A percentile compares a stretch with the other conserved stretches of the same genome.
Conservation (phyloP, 2,797 vertebrate species). For the Spheniscus humboldti region DNA sequence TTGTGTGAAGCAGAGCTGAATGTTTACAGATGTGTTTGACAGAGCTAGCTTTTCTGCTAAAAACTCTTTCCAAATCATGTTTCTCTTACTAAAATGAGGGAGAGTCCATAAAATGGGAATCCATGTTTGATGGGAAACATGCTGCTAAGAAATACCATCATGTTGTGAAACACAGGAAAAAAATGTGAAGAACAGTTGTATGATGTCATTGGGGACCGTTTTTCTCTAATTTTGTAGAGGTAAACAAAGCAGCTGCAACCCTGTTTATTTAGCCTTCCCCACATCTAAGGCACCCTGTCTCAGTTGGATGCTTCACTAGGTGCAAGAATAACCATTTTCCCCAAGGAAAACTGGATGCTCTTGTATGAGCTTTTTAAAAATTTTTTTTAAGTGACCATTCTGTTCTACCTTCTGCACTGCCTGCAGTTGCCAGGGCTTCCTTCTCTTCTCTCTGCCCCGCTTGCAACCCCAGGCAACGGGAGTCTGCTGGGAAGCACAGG, state of each 20-base stretch:
- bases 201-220: background rate
- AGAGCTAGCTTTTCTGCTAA: background rate
- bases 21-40: background rate
- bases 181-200: background rate
- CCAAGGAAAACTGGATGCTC: background rate
- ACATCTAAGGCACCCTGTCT: background rate
- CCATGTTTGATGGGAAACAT: background rate
- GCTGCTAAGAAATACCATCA: background rate
- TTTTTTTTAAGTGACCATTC: background rate
- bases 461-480: background rate
- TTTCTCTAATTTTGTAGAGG: background rate
- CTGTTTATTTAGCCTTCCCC: background rate
- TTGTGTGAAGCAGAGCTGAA: background rate
- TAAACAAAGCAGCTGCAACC: background rate
- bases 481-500: background rate
- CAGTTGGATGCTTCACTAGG: background rate
- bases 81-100: background rate
- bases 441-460: background rate
- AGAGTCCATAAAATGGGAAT: background rate
- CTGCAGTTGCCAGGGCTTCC: background rate
- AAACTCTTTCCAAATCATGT: background rate
- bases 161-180: background rate
- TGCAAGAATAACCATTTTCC: background rate
- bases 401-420: background rate
- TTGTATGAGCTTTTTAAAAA: background rate